phyloP scores from a whole-genome alignment of 2,797 vertebrate species.

The Amblyraja radiata region DNA sequence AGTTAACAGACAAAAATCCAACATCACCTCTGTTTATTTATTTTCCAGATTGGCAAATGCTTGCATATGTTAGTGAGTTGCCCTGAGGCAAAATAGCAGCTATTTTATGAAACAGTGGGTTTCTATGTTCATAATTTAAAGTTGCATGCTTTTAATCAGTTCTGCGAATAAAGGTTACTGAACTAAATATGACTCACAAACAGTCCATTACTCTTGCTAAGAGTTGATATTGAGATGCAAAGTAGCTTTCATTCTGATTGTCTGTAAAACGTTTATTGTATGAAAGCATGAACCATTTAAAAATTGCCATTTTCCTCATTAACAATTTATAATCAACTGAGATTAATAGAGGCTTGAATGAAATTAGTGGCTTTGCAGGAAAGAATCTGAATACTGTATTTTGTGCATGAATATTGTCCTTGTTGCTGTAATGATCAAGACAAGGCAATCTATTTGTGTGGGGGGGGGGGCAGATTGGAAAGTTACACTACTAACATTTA shows the following conservation, averaged over 20 bases:
- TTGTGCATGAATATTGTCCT: too few relatives aligned
- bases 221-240: background rate
- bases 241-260: background rate
- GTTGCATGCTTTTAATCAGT: slow-evolving; percentile 7
- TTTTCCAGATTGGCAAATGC: background rate
- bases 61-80: background rate
- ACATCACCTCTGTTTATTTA: background rate
- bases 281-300: background rate
- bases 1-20: background rate
- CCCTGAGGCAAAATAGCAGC: background rate
- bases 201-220: background rate
- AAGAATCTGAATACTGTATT: background rate
- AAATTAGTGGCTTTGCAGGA: background rate
- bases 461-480: background rate
- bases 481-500: background rate
- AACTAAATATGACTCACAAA: background rate
- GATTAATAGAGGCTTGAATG: background rate
- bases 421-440: background rate
- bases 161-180: background rate
- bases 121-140: background rate
- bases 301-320: background rate
- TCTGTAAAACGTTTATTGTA: background rate
- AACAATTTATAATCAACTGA: background rate
- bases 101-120: background rate
- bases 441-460: too few relatives aligned